phyloP scores from a whole-genome alignment of 2,113 vertebrate genomes.

The Cinclus mexicanus region DNA sequence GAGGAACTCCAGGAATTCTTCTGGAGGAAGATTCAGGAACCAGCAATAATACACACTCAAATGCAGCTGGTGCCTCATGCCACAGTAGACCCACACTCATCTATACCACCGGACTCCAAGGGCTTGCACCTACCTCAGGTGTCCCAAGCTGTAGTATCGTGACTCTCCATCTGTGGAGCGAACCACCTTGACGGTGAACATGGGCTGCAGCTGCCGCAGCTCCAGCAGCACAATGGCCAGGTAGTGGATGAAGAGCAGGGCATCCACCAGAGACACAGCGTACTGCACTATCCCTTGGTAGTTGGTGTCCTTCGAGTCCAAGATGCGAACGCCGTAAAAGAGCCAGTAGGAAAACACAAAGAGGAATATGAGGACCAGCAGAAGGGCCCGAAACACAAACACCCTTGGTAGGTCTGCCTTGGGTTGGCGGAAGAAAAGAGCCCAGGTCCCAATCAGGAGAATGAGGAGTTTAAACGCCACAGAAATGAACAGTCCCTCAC shows the following conservation, averaged over 20 bases:
- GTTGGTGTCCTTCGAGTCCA: conserved; percentile 89
- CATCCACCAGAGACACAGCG: conserved; percentile 91
- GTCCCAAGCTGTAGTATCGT: conserved; percentile 89
- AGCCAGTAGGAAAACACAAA: conserved; percentile 97
- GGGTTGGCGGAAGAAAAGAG: conserved; percentile 86
- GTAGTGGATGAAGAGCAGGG: conserved; percentile 94
- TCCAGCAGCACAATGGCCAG: conserved; percentile 93
- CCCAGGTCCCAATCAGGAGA: conserved; percentile 91
- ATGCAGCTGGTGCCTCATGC: accelerated
- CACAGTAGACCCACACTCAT: neutral
- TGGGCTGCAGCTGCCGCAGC: conserved; percentile 88
- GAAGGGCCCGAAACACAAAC: conserved; percentile 88
- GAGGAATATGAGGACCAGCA: conserved; percentile 89
- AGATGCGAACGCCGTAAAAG: conserved; percentile 92
- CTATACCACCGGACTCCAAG: too few species aligned
- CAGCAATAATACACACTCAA: accelerated
- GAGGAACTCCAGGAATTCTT: neutral
- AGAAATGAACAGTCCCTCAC: conserved; percentile 95
- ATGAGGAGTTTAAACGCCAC: conserved; percentile 95
- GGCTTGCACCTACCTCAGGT: conserved; percentile 80
- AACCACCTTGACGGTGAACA: conserved; percentile 87
- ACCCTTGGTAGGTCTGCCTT: conserved; percentile 85
- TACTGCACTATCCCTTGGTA: conserved; percentile 96
- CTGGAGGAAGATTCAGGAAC: neutral
- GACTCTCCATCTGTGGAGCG: conserved; percentile 90